Conservation (phyloP, 2,113 vertebrate genomes). For the Rhagologus leucostigma region DNA sequence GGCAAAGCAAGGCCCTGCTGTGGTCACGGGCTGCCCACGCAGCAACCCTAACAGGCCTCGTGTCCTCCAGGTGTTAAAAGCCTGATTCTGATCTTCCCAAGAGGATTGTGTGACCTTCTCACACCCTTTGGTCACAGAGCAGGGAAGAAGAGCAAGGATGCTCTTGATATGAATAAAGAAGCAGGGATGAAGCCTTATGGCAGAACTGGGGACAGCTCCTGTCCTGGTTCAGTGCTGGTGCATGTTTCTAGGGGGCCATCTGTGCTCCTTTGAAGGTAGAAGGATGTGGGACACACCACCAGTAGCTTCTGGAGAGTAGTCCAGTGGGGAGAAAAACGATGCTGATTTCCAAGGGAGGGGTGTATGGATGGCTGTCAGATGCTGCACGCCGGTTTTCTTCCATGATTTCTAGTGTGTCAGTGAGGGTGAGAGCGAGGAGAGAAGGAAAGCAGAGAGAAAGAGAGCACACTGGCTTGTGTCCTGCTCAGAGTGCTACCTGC, state of each 20-base stretch:
- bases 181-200: not conserved
- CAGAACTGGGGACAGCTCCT: not conserved
- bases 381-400: not conserved
- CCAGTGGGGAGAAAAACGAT: not conserved
- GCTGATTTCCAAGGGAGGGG: not conserved
- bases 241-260: not conserved
- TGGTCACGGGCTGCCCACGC: not conserved
- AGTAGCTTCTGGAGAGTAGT: not conserved
- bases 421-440: not conserved
- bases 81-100: not conserved
- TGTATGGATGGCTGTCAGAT: not conserved
- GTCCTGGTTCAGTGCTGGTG: not conserved
- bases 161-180: not conserved
- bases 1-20: not conserved
- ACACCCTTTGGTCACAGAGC: not conserved
- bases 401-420: not conserved
- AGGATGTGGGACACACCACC: not conserved
- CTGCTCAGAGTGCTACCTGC: not conserved
- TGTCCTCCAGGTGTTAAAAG: not conserved
- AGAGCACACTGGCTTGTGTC: fast-evolving
- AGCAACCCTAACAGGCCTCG: not conserved
- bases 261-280: fast-evolving
- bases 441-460: not conserved
- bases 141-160: not conserved
- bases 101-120: not conserved